Base-by-base conservation (phyloP, 2,888 invertebrate species). In the Sicus ferrugineus region DNA sequence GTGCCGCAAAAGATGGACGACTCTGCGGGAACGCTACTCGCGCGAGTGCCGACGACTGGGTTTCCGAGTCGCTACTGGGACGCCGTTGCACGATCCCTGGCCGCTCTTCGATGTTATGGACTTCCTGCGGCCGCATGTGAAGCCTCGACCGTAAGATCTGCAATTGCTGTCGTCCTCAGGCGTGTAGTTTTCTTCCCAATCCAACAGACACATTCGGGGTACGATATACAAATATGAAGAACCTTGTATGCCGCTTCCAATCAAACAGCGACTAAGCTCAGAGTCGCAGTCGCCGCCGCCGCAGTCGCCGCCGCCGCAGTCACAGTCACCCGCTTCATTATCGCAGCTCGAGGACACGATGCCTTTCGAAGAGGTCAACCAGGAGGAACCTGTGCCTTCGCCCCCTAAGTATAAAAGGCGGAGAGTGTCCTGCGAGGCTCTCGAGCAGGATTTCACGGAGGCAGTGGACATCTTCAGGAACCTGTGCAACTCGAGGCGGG, bases 21-120 rank as follows among this genome's bases (percentile, higher is more conserved):
- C 21, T 16, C 19, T 70, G 7, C 48, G 70, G 14, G 70, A 68
- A 3, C 70, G 68, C 5, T 68, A 42, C 46, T 14, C 54, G 46
- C 30, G 64, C 4, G 65, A 52, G 34, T 63, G 67, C 58, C 48
- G 38, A 7, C 68, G 70, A 6, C 31, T 61, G 50, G 68, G 54
- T 34, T 50, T 68, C 52, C 31, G 21, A 65, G 14, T 6, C n/a
- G 46, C 16, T n/a, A 68, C 42, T 64, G 70, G 70, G 5, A 31
- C 61, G 50, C 61, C 61, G 31, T 59, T 64, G 11, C 26, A 34
- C 42, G 38, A 59, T 14, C 48, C 61, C 26, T 64, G 68, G 52
- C 70, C 68, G 16, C 59, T 68, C n/a, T 64, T 61, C 4, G 54
- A 61, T n/a, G 64, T 42, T 54, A 34, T 70, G 68, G 52, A 68